Base-by-base conservation (phyloP, 1,140 invertebrate species). In the Cheumatopsyche charites region DNA sequence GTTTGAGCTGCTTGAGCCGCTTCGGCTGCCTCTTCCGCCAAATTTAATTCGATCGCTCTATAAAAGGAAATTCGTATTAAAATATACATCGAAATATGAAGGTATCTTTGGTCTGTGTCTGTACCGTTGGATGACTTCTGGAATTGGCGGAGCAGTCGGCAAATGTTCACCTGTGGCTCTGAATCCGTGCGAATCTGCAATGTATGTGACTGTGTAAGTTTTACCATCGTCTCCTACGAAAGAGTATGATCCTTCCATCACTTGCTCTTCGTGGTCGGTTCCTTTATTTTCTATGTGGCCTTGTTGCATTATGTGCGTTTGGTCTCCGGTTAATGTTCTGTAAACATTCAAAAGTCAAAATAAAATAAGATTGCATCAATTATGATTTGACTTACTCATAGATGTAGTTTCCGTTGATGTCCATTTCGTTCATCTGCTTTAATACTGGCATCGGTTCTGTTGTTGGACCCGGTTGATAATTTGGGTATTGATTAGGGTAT, bases 171-270 rank as follows among this genome's bases (percentile, higher is more conserved):
- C 85, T 68, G 79, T 82, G 11, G 87, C 84, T 78, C 84, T 79
- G 78, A 86, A 88, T 65, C 86, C 86, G 77, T 85, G 85, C 61
- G 82, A 82, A 77, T 87, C 86, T 25, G 87, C 87, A 47, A 83
- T 79, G 76, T 87, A 87, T 72, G 82, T 83, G 12, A 87, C 81
- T 6, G 86, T 86, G 67, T 85, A 85, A 12, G 82, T 83, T 73
- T 80, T 80, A 58, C 86, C 86, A 77, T 89, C 85, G 71, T 86
- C 86, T 36, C 85, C 85, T 15, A 85, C 82, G 78, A 88, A 89
- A 17, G 87, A 87, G 79, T 88, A 89, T 12, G 86, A 86, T 58
- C 88, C 88, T 77, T 86, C 84, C n/a, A 87, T 86, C 11, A 85
- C 81, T 78, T 85, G 83, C 62, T 86, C 83, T 77, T 84, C 83